A percentile compares a stretch with the other conserved stretches of the same genome.
Evolutionary conservation across 2,797 vertebrate genomes (phyloP).

Genomic region (Phalanger gymnotis): DNA sequence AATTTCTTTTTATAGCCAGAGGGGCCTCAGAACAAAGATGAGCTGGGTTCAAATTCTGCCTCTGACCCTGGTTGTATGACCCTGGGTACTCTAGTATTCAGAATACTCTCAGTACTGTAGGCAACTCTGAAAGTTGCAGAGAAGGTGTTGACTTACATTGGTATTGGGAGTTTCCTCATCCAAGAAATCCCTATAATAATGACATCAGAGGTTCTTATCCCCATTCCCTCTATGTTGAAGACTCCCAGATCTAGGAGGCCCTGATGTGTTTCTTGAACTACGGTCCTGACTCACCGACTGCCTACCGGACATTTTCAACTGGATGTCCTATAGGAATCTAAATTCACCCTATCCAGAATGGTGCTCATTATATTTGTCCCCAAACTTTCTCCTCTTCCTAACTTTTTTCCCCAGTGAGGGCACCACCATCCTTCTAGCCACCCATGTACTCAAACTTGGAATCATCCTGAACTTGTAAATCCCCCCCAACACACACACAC

Average conservation of each 20-base stretch:
- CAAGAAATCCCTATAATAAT: neutral
- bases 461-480: neutral
- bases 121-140: neutral
- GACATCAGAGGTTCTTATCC: neutral
- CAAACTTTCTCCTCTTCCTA: constrained; percentile 6
- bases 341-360: neutral
- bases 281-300: neutral
- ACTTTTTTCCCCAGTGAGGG: neutral
- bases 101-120: constrained; percentile 4
- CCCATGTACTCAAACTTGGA: neutral
- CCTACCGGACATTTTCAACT: neutral
- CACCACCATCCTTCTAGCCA: neutral
- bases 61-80: neutral
- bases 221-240: neutral
- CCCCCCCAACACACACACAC: neutral
- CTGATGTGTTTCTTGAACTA: neutral
- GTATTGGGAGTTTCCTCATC: too few species aligned
- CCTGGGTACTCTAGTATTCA: neutral
- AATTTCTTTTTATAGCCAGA: neutral
- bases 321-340: neutral
- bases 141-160: neutral
- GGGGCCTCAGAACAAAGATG: neutral
- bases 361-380: neutral
- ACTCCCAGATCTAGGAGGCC: neutral
- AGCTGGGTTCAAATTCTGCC: neutral